phyloP scores from a whole-genome alignment of 1,140 invertebrate species.

The Sitobion miscanthi region DNA sequence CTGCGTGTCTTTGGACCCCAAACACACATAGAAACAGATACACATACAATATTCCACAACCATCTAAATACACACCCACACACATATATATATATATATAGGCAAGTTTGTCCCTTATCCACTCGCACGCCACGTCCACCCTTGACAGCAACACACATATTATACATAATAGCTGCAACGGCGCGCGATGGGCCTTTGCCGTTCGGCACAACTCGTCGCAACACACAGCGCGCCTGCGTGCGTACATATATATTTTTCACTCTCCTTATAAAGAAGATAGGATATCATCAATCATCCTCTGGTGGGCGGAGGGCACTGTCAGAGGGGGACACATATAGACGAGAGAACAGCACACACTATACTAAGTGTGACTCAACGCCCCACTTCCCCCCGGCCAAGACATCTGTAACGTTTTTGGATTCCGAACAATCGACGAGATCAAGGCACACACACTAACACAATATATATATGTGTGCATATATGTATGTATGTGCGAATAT shows the following conservation, averaged over 20 bases:
- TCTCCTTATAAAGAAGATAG: neutral
- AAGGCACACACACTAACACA: neutral
- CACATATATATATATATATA: neutral
- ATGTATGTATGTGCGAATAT: neutral
- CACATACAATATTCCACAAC: neutral
- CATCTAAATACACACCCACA: neutral
- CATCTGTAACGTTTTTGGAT: conserved; percentile 31
- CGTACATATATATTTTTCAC: neutral
- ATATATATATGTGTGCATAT: too few relatives aligned
- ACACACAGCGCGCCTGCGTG: neutral
- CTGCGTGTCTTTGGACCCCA: neutral
- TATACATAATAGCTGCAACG: neutral
- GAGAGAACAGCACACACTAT: conserved; percentile 2
- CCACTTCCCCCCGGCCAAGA: neutral
- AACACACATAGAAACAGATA: neutral
- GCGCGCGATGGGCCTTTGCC: neutral
- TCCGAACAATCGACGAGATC: neutral
- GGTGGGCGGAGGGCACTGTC: neutral
- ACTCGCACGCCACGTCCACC: neutral
- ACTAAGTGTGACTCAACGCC: neutral
- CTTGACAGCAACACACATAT: neutral
- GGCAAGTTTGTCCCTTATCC: neutral
- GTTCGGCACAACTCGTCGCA: neutral
- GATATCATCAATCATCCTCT: conserved; percentile 2
- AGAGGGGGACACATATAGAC: neutral